These are phyloP conservation scores for Chloebia gouldiae DNA, from an alignment of 2,113 vertebrate species.

Conservation along the genomic window DNA sequence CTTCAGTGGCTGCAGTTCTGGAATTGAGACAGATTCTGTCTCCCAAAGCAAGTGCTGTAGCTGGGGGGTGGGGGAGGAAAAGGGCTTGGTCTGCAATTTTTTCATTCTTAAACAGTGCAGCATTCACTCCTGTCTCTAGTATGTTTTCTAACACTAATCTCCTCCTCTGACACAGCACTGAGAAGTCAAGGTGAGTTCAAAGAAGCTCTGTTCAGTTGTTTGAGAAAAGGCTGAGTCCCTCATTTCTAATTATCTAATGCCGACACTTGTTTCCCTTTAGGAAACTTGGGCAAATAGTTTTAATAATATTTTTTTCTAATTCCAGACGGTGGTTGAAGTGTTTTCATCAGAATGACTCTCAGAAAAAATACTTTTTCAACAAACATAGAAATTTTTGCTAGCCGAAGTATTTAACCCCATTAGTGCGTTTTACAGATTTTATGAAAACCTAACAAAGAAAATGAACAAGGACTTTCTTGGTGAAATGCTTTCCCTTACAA, in stretches of 20 bases:
- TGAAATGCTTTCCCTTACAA: background rate
- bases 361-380: background rate
- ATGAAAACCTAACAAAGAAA: conserved; percentile 4
- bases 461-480: background rate
- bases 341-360: background rate
- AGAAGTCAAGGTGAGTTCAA: conserved; percentile 5
- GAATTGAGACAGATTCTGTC: background rate
- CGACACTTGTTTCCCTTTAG: background rate
- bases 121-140: background rate
- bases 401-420: background rate
- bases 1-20: background rate
- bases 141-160: background rate
- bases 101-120: conserved; percentile 4
- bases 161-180: background rate
- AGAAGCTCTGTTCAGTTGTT: background rate
- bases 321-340: background rate
- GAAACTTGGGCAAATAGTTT: background rate
- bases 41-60: background rate
- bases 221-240: background rate
- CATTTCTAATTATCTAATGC: background rate
- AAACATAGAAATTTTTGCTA: background rate
- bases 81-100: background rate
- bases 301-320: background rate
- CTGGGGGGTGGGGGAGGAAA: background rate
- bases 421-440: background rate